Conservation (phyloP, 2,113 vertebrate species). For the Fukomys damarensis region DNA sequence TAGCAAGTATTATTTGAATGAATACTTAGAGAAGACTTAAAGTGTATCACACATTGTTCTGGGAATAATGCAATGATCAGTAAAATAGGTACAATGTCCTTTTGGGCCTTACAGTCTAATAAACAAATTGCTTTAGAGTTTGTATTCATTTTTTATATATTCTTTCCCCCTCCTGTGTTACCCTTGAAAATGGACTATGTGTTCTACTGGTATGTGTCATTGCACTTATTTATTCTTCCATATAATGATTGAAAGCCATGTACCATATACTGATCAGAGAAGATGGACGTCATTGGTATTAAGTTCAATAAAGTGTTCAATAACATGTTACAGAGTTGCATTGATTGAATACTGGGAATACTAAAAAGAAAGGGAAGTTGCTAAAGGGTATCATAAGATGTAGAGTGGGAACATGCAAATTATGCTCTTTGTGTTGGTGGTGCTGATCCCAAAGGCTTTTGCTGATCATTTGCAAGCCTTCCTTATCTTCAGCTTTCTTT, state of each 20-base stretch:
- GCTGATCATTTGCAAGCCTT: conserved; percentile 39
- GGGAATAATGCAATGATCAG: background rate
- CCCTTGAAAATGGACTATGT: background rate
- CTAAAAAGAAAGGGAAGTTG: background rate
- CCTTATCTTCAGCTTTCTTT: background rate
- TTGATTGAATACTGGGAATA: background rate
- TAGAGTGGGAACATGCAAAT: background rate
- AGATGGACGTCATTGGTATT: background rate
- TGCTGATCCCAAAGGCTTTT: background rate
- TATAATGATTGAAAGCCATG: background rate
- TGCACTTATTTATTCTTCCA: background rate
- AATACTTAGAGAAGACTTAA: background rate
- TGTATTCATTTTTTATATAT: background rate
- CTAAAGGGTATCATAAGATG: background rate
- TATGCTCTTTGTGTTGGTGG: background rate
- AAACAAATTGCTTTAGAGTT: background rate
- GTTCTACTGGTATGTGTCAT: background rate
- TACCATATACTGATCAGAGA: background rate
- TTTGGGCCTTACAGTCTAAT: background rate
- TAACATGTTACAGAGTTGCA: background rate
- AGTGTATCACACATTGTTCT: background rate
- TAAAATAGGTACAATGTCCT: background rate
- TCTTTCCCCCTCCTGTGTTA: background rate
- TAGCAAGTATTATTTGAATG: background rate
- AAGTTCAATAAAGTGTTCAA: background rate